Evolutionary conservation across 2,888 invertebrate genomes (phyloP).

Genomic region (Euzophera pinguis): DNA sequence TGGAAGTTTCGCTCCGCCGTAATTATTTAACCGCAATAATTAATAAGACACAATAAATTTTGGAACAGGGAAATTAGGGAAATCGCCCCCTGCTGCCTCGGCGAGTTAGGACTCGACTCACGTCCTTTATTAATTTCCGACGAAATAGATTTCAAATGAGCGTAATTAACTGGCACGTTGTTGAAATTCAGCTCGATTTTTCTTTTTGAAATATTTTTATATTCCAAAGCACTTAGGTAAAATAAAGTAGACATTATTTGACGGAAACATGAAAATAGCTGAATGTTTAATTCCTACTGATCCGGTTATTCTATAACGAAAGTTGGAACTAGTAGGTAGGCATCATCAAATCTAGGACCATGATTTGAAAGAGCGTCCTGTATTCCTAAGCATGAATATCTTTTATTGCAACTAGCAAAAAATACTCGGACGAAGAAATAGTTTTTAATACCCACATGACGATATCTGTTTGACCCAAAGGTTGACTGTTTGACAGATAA

Average conservation of each 20-base stretch:
- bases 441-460: too few relatives aligned
- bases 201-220: neutral
- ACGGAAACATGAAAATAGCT: neutral
- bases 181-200: slow-evolving; percentile 11
- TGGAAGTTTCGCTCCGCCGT: slow-evolving; percentile 32
- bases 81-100: slow-evolving; percentile 35
- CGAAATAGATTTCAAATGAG: slow-evolving; percentile 54
- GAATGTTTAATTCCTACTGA: too few relatives aligned
- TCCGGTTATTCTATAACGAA: too few relatives aligned
- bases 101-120: slow-evolving; percentile 36
- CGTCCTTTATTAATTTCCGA: slow-evolving; percentile 57
- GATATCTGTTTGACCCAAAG: too few relatives aligned
- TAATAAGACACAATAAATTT: slow-evolving; percentile 55
- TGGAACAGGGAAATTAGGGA: slow-evolving; percentile 38
- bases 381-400: too few relatives aligned
- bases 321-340: too few relatives aligned
- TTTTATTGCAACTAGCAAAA: too few relatives aligned
- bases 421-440: too few relatives aligned
- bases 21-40: slow-evolving; percentile 53
- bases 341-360: too few relatives aligned
- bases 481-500: too few relatives aligned
- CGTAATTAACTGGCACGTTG: slow-evolving; percentile 36
- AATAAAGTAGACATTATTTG: neutral
- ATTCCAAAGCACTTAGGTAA: neutral
- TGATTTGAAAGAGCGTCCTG: too few relatives aligned